A percentile compares a stretch with the other conserved stretches of the same genome.
phyloP scores from a whole-genome alignment of 2,888 invertebrate genomes.

The Xestia ashworthii region DNA sequence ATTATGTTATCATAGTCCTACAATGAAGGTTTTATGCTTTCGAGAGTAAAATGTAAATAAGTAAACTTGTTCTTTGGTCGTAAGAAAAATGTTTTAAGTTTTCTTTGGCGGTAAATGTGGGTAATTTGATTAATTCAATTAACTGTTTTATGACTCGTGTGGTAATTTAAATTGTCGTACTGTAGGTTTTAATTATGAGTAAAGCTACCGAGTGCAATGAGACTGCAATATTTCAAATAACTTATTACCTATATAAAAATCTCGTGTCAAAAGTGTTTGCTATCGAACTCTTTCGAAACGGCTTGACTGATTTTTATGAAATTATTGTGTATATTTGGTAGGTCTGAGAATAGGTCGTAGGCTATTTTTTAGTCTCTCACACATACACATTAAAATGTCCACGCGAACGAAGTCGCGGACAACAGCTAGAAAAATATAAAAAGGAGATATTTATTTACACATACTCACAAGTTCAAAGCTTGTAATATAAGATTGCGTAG shows the following conservation, averaged over 20 bases:
- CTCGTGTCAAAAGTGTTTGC: no score
- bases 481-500: conserved; percentile 3
- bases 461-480: conserved; percentile 1
- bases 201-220: not conserved
- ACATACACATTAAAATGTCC: no score
- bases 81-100: not conserved
- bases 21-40: not conserved
- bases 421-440: not conserved
- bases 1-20: not conserved
- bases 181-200: not conserved
- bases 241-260: no score
- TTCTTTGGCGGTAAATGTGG: not conserved
- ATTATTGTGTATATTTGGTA: no score
- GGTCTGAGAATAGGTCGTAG: no score
- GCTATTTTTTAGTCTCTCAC: no score
- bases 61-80: not conserved
- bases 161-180: not conserved
- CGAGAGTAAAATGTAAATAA: not conserved
- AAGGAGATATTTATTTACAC: not conserved
- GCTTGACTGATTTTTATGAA: no score
- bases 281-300: no score
- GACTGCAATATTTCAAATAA: not conserved
- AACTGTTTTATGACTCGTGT: not conserved
- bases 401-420: no score
- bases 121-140: conserved; percentile 5